Evolutionary conservation across 1,140 invertebrate genomes (phyloP).

Genomic region (Rhyacophila brunnea): DNA sequence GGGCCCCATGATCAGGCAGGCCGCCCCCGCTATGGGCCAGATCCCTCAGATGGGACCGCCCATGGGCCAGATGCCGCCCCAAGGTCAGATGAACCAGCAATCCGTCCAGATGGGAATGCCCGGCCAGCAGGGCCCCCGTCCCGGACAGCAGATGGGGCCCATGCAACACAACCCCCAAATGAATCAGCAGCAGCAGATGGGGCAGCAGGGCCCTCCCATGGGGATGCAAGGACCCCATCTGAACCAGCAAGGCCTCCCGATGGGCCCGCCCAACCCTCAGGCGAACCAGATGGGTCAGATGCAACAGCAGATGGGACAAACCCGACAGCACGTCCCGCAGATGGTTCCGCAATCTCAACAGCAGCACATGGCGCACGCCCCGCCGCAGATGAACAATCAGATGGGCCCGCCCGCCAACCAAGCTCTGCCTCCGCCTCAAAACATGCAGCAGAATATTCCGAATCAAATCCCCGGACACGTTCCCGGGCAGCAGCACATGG

Average conservation of each 20-base stretch:
- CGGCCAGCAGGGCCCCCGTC: conserved; percentile 23
- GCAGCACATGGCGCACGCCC: conserved; percentile 29
- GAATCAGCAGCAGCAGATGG: conserved; percentile 21
- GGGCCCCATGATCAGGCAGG: conserved; percentile 19
- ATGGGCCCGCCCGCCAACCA: conserved; percentile 31
- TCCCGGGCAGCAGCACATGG: conserved; percentile 21
- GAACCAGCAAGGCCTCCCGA: conserved; percentile 16
- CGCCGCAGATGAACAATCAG: conserved; percentile 32
- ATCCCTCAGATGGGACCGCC: conserved; percentile 14
- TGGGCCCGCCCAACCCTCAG: neutral
- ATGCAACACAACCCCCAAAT: conserved; percentile 17
- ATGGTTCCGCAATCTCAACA: conserved; percentile 36
- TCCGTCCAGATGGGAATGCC: conserved; percentile 18
- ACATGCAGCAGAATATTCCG: conserved; percentile 29
- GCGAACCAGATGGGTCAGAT: conserved; percentile 36
- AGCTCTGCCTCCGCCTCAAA: conserved; percentile 23
- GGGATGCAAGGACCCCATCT: conserved; percentile 19
- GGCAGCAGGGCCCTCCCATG: conserved; percentile 7
- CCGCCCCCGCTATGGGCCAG: conserved; percentile 13
- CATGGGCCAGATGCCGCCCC: conserved; percentile 3
- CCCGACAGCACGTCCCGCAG: conserved; percentile 42
- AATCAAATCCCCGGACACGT: conserved; percentile 36
- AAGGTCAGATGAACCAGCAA: conserved; percentile 20
- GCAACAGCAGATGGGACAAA: conserved; percentile 40
- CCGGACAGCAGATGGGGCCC: conserved; percentile 34